phyloP scores from a whole-genome alignment of 2,797 vertebrate genomes.

The Danio aesculapii region DNA sequence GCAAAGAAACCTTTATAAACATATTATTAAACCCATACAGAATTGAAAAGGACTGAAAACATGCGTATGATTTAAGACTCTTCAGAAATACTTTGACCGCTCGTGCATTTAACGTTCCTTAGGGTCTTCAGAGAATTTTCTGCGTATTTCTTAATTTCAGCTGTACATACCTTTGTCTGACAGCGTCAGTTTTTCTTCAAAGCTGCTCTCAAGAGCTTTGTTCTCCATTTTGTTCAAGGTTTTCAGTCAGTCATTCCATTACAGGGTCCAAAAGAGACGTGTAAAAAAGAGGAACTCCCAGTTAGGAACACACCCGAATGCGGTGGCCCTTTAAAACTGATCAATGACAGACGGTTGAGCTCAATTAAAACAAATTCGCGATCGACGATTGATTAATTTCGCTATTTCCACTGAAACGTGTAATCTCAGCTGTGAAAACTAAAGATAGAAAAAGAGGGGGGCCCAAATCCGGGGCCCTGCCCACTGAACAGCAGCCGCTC shows the following conservation, averaged over 20 bases:
- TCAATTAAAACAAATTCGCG: slow-evolving; percentile 55
- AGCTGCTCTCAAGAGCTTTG: slow-evolving; percentile 71
- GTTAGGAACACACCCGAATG: slow-evolving; percentile 72
- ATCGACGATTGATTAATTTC: slow-evolving; percentile 20
- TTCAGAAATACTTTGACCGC: neutral
- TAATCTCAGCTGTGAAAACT: slow-evolving; percentile 40
- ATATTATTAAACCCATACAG: neutral
- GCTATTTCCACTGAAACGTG: neutral
- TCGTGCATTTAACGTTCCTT: neutral
- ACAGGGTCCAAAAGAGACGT: slow-evolving; percentile 66
- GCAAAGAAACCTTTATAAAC: neutral
- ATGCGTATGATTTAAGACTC: neutral
- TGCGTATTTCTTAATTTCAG: neutral
- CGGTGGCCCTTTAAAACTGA: slow-evolving; percentile 49
- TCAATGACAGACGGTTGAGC: neutral
- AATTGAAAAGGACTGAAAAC: neutral
- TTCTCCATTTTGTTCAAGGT: slow-evolving; percentile 72
- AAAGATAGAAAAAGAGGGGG: neutral
- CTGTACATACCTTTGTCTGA: slow-evolving; percentile 77
- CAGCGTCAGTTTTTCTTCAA: slow-evolving; percentile 78
- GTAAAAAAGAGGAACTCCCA: slow-evolving; percentile 62
- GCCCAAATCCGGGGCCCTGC: slow-evolving; percentile 17
- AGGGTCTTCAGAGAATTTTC: neutral
- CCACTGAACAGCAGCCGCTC: slow-evolving; percentile 38
- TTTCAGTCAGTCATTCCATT: slow-evolving; percentile 80